Evolutionary conservation across 2,888 invertebrate species (phyloP), one percentile per base, ranked within the genome.

Genomic region (Junonia oenone): DNA sequence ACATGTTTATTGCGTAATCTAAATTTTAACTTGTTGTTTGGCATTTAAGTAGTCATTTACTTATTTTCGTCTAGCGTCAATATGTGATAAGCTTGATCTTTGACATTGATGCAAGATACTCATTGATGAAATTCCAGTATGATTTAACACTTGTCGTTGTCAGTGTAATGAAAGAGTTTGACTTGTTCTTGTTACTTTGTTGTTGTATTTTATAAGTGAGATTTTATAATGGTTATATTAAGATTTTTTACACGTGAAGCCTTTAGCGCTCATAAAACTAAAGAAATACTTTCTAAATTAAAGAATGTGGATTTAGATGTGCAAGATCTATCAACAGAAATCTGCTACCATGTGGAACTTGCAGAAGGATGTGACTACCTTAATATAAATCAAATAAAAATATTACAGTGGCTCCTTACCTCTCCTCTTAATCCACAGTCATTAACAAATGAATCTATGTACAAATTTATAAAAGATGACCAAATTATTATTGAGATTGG

Each of bases 401-500:
- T 93, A 56, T 73, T 97, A 51, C 91, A 93, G 72, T 98, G 97
- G 97, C 91, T 98, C 6, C 84, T 98, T 1, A 92, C 93, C 65
- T 93, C 95, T 35, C 94, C 94, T 0, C 92, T 95, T 45, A 84
- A 93, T 58, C 91, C 92, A 0, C 81, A 92, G 49, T 91, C 91
- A 22, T 77, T 96, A 45, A 90, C 84, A 46, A 86, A 90, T 68
- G 81, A 87, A 61, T 91, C 92, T 31, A 73, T 81, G 11, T 91
- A 93, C 61, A 84, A 83, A 50, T 71, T 78, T 62, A 69, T 82
- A 26, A 70, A 75, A 43, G 69, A 74, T 33, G 78, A 83, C 55
- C 78, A 89, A 59, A 76, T 85, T 26, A 62, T 97, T 5, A 92
- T 98, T 68, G 98, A 98, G 92, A 95, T 97, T 76, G 98, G 98